These are phyloP conservation scores for Cassiopea andromeda DNA, from an alignment of 30 jellyfish, hydroid and myxozoan genomes.

Conservation along the genomic window DNA sequence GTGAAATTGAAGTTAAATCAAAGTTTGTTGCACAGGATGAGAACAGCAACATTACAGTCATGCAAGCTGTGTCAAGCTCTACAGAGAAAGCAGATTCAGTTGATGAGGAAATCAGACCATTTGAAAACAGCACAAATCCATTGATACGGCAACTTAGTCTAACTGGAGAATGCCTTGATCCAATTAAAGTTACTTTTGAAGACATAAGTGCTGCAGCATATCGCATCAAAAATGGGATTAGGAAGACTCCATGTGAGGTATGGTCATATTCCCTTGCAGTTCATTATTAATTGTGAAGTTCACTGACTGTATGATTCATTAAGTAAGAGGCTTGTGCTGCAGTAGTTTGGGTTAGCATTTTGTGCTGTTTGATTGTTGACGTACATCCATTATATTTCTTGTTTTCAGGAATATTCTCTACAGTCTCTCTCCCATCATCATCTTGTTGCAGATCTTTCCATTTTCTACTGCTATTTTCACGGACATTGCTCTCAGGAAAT, in stretches of 20 bases:
- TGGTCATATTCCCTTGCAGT: neutral
- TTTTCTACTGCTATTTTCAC: no score
- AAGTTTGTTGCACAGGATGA: neutral
- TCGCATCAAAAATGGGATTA: constrained; percentile 87
- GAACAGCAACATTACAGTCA: neutral
- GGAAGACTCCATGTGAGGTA: constrained; percentile 97
- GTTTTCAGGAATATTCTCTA: no score
- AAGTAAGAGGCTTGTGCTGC: no score
- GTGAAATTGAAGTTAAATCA: neutral
- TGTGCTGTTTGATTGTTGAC: no score
- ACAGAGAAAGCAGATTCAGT: constrained; percentile 44
- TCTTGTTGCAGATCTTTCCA: no score
- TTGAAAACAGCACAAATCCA: constrained; percentile 74
- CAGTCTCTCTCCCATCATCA: no score
- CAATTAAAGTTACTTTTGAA: constrained; percentile 88
- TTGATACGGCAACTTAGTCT: constrained; percentile 60
- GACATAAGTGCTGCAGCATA: constrained; percentile 99
- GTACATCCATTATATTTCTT: no score
- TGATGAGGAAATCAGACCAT: constrained; percentile 76
- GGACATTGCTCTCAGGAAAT: no score
- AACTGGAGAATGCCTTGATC: constrained; percentile 88
- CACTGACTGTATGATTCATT: no score
- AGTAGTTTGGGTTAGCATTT: no score
- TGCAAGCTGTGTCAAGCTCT: constrained; percentile 36
- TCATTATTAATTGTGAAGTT: no score